phyloP scores from a whole-genome alignment of 1,140 invertebrate species.

The Phymorhynchus buccinoides region DNA sequence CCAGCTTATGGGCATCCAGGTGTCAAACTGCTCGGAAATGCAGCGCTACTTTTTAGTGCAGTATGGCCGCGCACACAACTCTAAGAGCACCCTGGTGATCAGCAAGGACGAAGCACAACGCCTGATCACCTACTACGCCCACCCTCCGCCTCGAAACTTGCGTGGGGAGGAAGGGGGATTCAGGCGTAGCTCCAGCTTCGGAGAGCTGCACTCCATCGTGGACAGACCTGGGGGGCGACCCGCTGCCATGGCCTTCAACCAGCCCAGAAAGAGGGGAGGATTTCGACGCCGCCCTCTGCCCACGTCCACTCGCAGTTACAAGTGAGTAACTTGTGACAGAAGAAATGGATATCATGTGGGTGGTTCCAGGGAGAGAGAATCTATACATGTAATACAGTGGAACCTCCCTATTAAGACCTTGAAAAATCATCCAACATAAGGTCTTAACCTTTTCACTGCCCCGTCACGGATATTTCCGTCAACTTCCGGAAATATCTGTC shows the following conservation, averaged over 20 bases:
- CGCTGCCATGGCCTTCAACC: background rate
- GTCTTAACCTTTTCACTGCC: too few relatives aligned
- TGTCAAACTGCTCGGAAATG: conserved; percentile 71
- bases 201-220: conserved; percentile 1
- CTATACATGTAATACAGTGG: too few relatives aligned
- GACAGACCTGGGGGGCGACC: background rate
- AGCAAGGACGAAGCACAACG: conserved; percentile 66
- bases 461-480: too few relatives aligned
- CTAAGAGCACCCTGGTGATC: conserved; percentile 71
- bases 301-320: background rate
- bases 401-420: too few relatives aligned
- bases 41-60: conserved; percentile 72
- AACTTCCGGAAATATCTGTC: too few relatives aligned
- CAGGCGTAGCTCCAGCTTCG: conserved; percentile 21
- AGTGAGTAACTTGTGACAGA: background rate
- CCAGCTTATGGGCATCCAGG: conserved; percentile 67
- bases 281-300: background rate
- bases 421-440: too few relatives aligned
- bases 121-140: conserved; percentile 71
- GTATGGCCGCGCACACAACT: conserved; percentile 70
- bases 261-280: conserved; percentile 38
- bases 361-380: too few relatives aligned
- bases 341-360: too few relatives aligned
- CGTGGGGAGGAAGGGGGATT: conserved; percentile 45
- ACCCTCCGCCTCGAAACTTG: conserved; percentile 58